A percentile compares a stretch with the other conserved stretches of the same genome.
Conservation (phyloP, 2,888 invertebrate genomes). For the Automeris io region DNA sequence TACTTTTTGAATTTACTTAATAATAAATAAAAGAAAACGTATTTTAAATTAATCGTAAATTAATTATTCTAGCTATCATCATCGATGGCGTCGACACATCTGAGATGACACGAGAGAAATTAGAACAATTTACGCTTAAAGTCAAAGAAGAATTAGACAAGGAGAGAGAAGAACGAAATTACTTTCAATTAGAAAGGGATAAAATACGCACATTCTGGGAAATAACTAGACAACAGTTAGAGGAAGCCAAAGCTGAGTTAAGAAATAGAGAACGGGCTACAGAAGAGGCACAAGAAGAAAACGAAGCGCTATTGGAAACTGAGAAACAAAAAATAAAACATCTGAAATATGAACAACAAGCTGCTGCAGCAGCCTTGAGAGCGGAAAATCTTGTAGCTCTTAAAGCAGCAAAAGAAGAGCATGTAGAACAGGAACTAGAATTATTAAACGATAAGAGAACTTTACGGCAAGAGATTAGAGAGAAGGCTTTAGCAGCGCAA, state of each 20-base stretch:
- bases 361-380: slow-evolving; percentile 88
- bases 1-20: background rate
- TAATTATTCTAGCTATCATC: slow-evolving; percentile 68
- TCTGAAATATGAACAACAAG: slow-evolving; percentile 93
- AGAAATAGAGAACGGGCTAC: slow-evolving; percentile 86
- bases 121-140: slow-evolving; percentile 90
- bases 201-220: slow-evolving; percentile 97
- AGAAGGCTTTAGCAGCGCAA: slow-evolving; percentile 82
- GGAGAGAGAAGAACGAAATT: slow-evolving; percentile 96
- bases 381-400: slow-evolving; percentile 90
- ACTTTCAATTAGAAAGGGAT: slow-evolving; percentile 95
- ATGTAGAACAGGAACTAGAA: slow-evolving; percentile 85
- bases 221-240: slow-evolving; percentile 92
- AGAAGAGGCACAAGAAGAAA: slow-evolving; percentile 90
- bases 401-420: slow-evolving; percentile 90
- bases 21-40: background rate
- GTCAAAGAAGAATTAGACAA: slow-evolving; percentile 94
- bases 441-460: slow-evolving; percentile 84
- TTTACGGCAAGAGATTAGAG: slow-evolving; percentile 81
- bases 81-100: slow-evolving; percentile 95
- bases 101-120: slow-evolving; percentile 94
- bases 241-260: slow-evolving; percentile 86
- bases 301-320: slow-evolving; percentile 91
- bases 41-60: background rate
- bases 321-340: slow-evolving; percentile 96